Evolutionary conservation across 2,888 invertebrate species (phyloP), one percentile per base, ranked within the genome.

Genomic region (Harpalus rubripes): DNA sequence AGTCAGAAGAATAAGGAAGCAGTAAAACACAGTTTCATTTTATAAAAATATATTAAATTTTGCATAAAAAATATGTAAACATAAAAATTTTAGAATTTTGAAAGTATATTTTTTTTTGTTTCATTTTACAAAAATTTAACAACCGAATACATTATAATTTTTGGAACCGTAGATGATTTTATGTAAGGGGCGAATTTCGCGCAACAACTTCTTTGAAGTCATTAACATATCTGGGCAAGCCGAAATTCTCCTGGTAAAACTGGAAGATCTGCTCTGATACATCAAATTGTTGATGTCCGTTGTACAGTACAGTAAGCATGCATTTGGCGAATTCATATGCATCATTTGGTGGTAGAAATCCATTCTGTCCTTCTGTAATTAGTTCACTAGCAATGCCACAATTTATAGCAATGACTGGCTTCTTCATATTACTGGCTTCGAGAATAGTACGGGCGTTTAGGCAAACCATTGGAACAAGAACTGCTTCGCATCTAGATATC

Each of bases 371-470:
- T 7, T 72, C 39, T 15, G 15, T 15, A 15, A 72, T 72, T 15
- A 72, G 39, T 41, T 72, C 68, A 8, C 15, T 8, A 8, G 68
- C 68, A 16, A 72, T 72, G 12, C 41, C 68, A n/a, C 39, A 72
- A 18, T 41, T 72, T 15, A 15, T 8, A 0, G 39, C 68, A 15
- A 72, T 12, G 8, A 72, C 41, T 39, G 68, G 68, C 39, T 72
- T 72, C 4, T 15, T n/a, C 68, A 72, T 72, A 8, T 7, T 7
- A 72, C 41, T 15, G 12, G 41, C 68, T 72, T 72, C 68, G 6
- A 72, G 15, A 39, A 72, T 72, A 32, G 26, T 26, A 15, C 65
- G 26, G 12, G 15, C 16, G 8, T 72, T 16, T 12, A 72, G 7
- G 6, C 68, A 39, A n/a, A 41, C n/a, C 68, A 72, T 72, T 39